phyloP scores from a whole-genome alignment of 2,113 vertebrate species.

The Pseudonaja textilis region DNA sequence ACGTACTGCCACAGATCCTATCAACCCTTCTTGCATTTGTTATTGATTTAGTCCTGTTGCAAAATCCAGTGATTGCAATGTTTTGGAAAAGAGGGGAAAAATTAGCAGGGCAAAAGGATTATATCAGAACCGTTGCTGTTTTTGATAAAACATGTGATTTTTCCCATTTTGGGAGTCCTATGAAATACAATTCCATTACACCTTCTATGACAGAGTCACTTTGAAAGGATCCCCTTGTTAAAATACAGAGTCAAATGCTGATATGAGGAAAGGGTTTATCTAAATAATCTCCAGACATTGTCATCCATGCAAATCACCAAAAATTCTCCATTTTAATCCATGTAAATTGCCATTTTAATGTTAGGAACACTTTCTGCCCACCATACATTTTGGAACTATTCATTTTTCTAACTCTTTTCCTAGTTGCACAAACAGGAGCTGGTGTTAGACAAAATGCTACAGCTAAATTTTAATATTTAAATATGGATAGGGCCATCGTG shows the following conservation, averaged over 20 bases:
- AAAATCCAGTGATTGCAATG: fast-evolving
- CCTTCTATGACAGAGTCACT: neutral
- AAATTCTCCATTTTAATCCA: neutral
- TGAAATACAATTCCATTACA: fast-evolving
- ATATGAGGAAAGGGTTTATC: neutral
- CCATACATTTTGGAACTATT: neutral
- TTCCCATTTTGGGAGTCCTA: neutral
- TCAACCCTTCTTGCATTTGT: neutral
- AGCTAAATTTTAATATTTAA: neutral
- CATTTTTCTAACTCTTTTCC: neutral
- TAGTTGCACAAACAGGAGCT: neutral
- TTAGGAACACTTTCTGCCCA: neutral
- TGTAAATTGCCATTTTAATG: neutral
- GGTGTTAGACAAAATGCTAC: neutral
- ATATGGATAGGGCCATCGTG: too few species aligned
- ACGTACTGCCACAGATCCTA: fast-evolving
- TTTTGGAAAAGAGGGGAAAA: neutral
- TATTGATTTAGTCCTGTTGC: neutral
- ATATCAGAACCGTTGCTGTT: fast-evolving
- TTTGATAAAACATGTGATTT: fast-evolving
- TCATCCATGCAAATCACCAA: neutral
- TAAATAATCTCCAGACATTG: neutral
- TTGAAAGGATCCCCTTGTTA: neutral
- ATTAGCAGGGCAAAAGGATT: neutral
- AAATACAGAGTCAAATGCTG: too few species aligned